Conservation (phyloP, 2,113 vertebrate genomes). For the Plotosus lineatus region DNA sequence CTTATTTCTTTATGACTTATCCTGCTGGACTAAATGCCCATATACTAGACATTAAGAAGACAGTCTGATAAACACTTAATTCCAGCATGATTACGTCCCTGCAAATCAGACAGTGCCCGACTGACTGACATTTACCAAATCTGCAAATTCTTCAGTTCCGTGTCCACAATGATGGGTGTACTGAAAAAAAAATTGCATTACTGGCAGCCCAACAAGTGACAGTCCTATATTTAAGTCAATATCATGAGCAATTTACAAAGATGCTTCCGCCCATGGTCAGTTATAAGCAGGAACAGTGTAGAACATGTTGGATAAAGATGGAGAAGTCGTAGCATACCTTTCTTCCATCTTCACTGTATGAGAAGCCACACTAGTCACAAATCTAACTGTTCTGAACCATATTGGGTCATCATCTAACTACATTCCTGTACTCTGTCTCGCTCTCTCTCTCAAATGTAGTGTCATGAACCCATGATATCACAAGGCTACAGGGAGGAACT, state of each 20-base stretch:
- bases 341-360: constrained; percentile 65
- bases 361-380: constrained; percentile 67
- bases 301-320: constrained; percentile 8
- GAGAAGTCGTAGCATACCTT: constrained; percentile 60
- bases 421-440: constrained; percentile 57
- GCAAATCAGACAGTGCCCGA: constrained; percentile 16
- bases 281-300: constrained; percentile 47
- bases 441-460: constrained; percentile 32
- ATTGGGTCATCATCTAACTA: constrained; percentile 70
- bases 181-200: constrained; percentile 62
- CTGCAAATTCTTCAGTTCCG: constrained; percentile 52
- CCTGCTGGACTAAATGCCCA: neutral
- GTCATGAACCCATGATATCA: constrained; percentile 54
- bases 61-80: constrained; percentile 20
- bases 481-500: constrained; percentile 53
- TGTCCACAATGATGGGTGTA: constrained; percentile 66
- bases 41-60: neutral
- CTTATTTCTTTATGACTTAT: neutral
- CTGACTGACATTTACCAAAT: constrained; percentile 53
- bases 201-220: constrained; percentile 66
- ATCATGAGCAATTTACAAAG: constrained; percentile 72
- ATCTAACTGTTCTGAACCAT: constrained; percentile 68
- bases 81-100: constrained; percentile 40
- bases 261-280: constrained; percentile 66
- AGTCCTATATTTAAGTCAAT: constrained; percentile 64